Evolutionary conservation across 2,797 vertebrate genomes (phyloP).

Genomic region (Mus minutoides): DNA sequence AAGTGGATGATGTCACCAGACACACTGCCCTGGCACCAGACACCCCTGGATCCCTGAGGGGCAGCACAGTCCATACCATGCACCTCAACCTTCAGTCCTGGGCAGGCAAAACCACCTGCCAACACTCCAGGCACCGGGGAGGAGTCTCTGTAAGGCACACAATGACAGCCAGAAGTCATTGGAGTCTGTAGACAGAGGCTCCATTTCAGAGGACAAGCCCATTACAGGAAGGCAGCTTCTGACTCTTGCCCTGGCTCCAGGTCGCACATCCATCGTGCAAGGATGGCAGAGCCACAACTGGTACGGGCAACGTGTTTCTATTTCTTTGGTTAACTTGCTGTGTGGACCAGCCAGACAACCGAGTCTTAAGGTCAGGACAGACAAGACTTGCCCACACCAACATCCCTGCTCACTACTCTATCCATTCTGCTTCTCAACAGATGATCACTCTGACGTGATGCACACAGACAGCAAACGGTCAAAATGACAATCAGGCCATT

Average conservation of each 20-base stretch:
- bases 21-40: not conserved
- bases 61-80: not conserved
- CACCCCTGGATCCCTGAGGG: not conserved
- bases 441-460: not conserved
- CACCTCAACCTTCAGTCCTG: not conserved
- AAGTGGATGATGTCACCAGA: conserved; percentile 32
- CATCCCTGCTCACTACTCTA: not conserved
- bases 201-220: not conserved
- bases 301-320: no score
- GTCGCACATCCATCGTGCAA: not conserved
- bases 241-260: not conserved
- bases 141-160: not conserved
- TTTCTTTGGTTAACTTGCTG: not conserved
- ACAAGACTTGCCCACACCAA: not conserved
- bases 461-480: conserved; percentile 49
- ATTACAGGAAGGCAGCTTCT: not conserved
- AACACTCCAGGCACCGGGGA: not conserved
- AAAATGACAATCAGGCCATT: conserved; percentile 68
- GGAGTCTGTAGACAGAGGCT: not conserved
- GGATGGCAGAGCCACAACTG: not conserved
- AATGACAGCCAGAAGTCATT: not conserved
- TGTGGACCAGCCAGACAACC: not conserved
- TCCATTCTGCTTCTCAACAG: not conserved
- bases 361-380: not conserved
- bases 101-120: not conserved